Evolutionary conservation across 2,888 invertebrate genomes (phyloP), one percentile per base, ranked within the genome.

Genomic region (Caenorhabditis doughertyi): DNA sequence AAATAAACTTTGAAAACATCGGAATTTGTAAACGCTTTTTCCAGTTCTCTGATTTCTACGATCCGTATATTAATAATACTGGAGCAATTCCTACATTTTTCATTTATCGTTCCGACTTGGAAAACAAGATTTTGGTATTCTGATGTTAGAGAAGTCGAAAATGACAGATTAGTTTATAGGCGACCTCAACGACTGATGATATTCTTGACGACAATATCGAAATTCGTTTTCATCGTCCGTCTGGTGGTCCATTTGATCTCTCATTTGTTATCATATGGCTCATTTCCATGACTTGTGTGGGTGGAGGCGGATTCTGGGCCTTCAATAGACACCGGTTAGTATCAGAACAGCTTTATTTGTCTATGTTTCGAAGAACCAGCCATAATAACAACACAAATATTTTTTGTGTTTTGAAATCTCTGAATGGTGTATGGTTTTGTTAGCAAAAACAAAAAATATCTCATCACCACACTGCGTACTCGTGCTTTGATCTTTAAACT

Each of bases 281-380:
- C n/a, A 79, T 91, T n/a, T 89, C 91, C n/a, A 84, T 88, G 68
- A 81, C 76, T n/a, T 89, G 88, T 71, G 88, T 91, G 16, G 23
- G 83, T 11, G 84, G 87, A n/a, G 91, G 91, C 56, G 87, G 88
- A 7, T 9, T 85, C 8, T 89, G 88, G 88, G 87, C 88, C 4
- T 84, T 84, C 62, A 58, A 71, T 47, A 56, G 85, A 39, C 79
- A 83, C 60, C 72, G 72, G 84, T 85, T 23, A 49, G 73, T 53
- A n/a, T n/a, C n/a, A n/a, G n/a, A n/a, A n/a, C n/a, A n/a, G n/a
- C n/a, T n/a, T n/a, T n/a, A n/a, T n/a, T n/a, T n/a, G n/a, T n/a
- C n/a, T n/a, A n/a, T n/a, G n/a, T n/a, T n/a, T n/a, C n/a, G n/a
- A n/a, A n/a, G n/a, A n/a, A n/a, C n/a, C n/a, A n/a, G n/a, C n/a